phyloP scores from a whole-genome alignment of 2,888 invertebrate genomes.

The Cantharis rufa region DNA sequence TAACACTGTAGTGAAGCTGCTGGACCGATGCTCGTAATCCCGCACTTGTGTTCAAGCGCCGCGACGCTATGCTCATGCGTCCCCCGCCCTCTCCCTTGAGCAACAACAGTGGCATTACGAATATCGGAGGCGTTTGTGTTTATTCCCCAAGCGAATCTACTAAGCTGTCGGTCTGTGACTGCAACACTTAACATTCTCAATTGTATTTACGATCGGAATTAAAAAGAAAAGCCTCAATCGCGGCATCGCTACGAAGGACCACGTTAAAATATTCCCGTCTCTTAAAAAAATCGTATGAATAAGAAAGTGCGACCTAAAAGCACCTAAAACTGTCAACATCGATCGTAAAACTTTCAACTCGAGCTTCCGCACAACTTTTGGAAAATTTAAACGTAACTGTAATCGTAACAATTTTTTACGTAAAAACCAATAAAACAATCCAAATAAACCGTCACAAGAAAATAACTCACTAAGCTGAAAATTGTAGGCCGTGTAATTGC shows the following conservation, averaged over 20 bases:
- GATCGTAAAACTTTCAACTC: slow-evolving; percentile 57
- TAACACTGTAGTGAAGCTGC: slow-evolving; percentile 54
- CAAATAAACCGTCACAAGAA: background rate
- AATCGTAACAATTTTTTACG: slow-evolving; percentile 13
- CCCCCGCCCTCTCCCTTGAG: slow-evolving; percentile 48
- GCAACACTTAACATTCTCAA: slow-evolving; percentile 22
- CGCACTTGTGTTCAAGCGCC: slow-evolving; percentile 58
- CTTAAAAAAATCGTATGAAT: slow-evolving; percentile 45
- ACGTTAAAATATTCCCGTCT: slow-evolving; percentile 27
- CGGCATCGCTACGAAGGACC: background rate
- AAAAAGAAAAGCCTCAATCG: background rate
- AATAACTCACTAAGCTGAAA: slow-evolving; percentile 3
- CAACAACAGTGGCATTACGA: slow-evolving; percentile 54
- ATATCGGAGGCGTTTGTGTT: slow-evolving; percentile 56
- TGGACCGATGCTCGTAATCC: slow-evolving; percentile 56
- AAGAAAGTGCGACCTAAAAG: slow-evolving; percentile 47
- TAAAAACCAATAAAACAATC: background rate
- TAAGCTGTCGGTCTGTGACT: slow-evolving; percentile 50
- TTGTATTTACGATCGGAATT: slow-evolving; percentile 21
- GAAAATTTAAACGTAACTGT: slow-evolving; percentile 43
- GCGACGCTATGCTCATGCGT: slow-evolving; percentile 57
- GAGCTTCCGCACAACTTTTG: slow-evolving; percentile 51
- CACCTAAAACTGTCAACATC: slow-evolving; percentile 56
- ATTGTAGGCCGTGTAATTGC: slow-evolving; percentile 21
- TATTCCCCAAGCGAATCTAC: slow-evolving; percentile 56